These are phyloP conservation scores for Tarsius wallacei DNA, from an alignment of 2,797 vertebrate species.

Conservation along the genomic window DNA sequence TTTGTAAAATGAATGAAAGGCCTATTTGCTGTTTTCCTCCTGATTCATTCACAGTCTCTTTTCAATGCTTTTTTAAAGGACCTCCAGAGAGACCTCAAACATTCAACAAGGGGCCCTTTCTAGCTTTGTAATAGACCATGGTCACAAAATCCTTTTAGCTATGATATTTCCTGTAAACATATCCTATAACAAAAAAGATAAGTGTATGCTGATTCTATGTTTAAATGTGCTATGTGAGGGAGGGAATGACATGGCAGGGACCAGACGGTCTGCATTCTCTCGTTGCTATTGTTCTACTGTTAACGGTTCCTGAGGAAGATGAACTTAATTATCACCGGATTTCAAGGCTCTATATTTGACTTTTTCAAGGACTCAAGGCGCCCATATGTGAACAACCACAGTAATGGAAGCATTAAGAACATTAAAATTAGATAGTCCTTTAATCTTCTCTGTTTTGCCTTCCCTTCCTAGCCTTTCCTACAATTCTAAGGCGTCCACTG, in stretches of 20 bases:
- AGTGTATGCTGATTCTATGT: background rate
- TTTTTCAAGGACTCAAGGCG: background rate
- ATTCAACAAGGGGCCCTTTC: background rate
- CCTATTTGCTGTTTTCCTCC: background rate
- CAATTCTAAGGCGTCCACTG: constrained; percentile 51
- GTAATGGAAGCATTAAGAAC: constrained; percentile 28
- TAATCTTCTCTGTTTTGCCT: constrained; percentile 52
- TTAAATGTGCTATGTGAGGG: background rate
- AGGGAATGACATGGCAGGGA: background rate
- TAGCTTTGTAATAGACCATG: background rate
- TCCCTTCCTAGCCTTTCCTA: constrained; percentile 29
- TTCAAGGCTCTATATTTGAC: background rate
- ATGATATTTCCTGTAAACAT: background rate
- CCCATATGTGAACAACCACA: background rate
- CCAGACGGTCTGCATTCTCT: background rate
- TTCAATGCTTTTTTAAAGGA: background rate
- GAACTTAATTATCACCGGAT: constrained; percentile 33
- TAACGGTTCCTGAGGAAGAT: background rate
- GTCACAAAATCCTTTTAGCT: background rate
- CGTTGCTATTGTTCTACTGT: background rate
- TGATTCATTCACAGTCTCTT: background rate
- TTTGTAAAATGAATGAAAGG: constrained; percentile 19
- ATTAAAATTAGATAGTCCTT: constrained; percentile 60
- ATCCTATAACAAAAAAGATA: background rate
- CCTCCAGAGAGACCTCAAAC: background rate